Conservation (phyloP, 2,113 vertebrate species). For the Phalacrocorax aristotelis region DNA sequence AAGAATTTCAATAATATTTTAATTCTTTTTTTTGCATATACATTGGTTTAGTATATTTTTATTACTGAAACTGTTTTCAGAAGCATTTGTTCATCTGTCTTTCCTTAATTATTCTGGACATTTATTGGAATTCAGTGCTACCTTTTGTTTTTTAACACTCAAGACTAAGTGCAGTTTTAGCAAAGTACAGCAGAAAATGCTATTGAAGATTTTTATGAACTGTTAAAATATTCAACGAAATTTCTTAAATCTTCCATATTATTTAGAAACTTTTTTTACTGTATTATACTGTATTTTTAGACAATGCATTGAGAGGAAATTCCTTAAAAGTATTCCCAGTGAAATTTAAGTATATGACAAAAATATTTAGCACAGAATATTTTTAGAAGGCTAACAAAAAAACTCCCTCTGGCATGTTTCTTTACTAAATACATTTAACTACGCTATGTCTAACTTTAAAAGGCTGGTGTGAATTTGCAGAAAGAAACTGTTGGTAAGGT, state of each 20-base stretch:
- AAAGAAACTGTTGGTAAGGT: background rate
- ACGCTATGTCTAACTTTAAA: background rate
- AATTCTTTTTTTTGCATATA: background rate
- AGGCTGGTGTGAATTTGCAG: background rate
- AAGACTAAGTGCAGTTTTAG: background rate
- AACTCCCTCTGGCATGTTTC: background rate
- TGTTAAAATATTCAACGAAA: background rate
- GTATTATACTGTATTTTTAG: background rate
- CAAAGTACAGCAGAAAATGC: background rate
- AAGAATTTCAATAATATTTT: background rate
- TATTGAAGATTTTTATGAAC: background rate
- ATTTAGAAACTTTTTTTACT: background rate
- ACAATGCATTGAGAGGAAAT: background rate
- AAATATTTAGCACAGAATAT: background rate
- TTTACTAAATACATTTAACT: background rate
- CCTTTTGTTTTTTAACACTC: background rate
- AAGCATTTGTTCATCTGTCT: background rate
- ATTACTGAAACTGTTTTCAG: background rate
- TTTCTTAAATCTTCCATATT: background rate
- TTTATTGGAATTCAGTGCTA: background rate
- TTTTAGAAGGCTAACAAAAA: constrained; percentile 17
- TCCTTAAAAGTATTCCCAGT: background rate
- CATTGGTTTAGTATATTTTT: background rate
- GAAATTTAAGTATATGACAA: background rate
- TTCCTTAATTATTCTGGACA: background rate